Percentiles rank a stretch among this genome's conserved stretches.
Evolutionary conservation across 2,113 vertebrate genomes (phyloP).

Genomic region (Leptobrachium ailaonicum): DNA sequence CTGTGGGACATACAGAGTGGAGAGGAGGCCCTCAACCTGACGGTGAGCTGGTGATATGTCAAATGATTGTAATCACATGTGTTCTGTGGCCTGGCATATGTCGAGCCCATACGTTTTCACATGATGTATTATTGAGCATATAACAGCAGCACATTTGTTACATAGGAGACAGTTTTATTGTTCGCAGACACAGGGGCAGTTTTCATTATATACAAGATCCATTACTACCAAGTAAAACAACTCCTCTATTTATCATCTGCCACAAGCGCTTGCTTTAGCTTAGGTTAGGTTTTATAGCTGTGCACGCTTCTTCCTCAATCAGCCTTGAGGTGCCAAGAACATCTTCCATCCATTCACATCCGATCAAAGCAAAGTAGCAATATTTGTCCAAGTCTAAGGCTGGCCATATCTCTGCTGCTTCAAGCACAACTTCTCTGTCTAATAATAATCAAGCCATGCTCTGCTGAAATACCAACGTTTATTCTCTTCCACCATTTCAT

Average conservation of each 20-base stretch:
- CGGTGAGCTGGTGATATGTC: slow-evolving; percentile 62
- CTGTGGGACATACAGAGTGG: slow-evolving; percentile 89
- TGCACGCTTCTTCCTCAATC: slow-evolving; percentile 3
- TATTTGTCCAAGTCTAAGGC: too few species aligned
- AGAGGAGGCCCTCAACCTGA: slow-evolving; percentile 77
- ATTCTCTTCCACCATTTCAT: neutral
- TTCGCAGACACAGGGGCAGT: neutral
- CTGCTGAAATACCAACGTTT: neutral
- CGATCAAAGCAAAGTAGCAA: too few species aligned
- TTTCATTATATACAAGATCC: slow-evolving; percentile 8
- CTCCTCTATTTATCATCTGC: slow-evolving; percentile 5
- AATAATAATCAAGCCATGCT: neutral
- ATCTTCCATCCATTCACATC: neutral
- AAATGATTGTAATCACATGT: too few species aligned
- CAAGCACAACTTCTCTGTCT: too few species aligned
- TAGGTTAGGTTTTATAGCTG: slow-evolving; percentile 3
- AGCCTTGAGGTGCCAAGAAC: neutral
- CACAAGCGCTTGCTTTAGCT: neutral
- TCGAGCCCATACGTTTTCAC: too few species aligned
- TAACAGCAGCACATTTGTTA: neutral
- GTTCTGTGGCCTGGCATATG: too few species aligned
- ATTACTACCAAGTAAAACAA: slow-evolving; percentile 17
- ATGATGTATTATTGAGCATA: too few species aligned
- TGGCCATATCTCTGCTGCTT: too few species aligned
- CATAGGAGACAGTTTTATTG: neutral